Conservation (phyloP, 1,140 invertebrate species). For the Trichogramma pretiosum region DNA sequence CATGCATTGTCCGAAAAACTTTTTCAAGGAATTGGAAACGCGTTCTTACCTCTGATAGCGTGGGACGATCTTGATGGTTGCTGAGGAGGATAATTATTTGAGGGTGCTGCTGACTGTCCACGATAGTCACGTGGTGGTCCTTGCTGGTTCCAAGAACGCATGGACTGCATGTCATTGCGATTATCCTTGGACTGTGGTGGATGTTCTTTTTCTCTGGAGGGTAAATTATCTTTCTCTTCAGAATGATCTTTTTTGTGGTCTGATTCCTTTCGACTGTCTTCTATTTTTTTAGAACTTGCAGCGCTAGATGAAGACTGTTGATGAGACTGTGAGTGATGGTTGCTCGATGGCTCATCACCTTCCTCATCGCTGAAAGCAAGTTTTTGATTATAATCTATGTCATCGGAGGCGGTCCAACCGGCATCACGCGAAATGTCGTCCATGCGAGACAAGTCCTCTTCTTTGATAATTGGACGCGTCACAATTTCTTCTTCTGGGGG, state of each 20-base stretch:
- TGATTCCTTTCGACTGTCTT: constrained; percentile 31
- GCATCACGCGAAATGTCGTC: constrained; percentile 83
- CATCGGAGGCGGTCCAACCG: constrained; percentile 84
- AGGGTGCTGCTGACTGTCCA: constrained; percentile 28
- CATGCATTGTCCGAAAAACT: no score
- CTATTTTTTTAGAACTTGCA: background rate
- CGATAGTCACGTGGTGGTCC: constrained; percentile 33
- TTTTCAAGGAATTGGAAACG: no score
- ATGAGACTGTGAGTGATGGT: no score
- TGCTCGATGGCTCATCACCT: constrained; percentile 31
- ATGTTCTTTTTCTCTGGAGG: no score
- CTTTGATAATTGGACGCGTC: constrained; percentile 76
- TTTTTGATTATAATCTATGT: constrained; percentile 93
- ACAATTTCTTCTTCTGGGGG: constrained; percentile 42
- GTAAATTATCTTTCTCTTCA: background rate
- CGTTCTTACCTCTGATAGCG: constrained; percentile 32
- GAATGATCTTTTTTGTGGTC: constrained; percentile 12
- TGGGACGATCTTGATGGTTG: constrained; percentile 26
- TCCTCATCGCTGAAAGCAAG: constrained; percentile 91
- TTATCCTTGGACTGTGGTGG: constrained; percentile 1
- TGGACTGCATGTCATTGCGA: constrained; percentile 25
- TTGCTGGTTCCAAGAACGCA: constrained; percentile 35
- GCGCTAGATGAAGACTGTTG: background rate
- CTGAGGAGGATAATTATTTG: constrained; percentile 24
- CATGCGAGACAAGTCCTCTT: constrained; percentile 84